Base-by-base conservation (phyloP, 2,797 vertebrate species). In the Sebastes nivosus region DNA sequence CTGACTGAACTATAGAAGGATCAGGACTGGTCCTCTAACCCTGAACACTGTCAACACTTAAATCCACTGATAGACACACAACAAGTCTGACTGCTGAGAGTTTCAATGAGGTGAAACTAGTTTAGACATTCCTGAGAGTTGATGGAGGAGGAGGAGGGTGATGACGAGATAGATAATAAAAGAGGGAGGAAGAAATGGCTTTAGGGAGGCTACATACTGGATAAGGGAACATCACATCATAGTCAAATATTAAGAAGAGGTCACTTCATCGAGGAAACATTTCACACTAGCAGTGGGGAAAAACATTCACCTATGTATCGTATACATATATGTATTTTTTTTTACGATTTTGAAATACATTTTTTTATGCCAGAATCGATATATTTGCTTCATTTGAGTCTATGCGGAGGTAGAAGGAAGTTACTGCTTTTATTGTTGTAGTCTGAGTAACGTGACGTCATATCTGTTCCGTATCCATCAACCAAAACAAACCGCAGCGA, bases 91-190 rank as follows among this genome's bases (percentile, higher is more conserved):
- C 42, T 0, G 42, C 42, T 46, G 11, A 60, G 3, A 25, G 58
- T 38, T 76, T 52, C 70, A 71, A 24, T 65, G 59, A 75, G 78
- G 71, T 65, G 83, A 83, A 87, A 88, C n/a, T 80, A 82, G 88
- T 66, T 4, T 27, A 72, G 59, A 80, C 65, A 90, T 90, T 89
- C 87, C 82, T 80, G 20, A 67, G 82, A 77, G 36, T 66, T 84
- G 86, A 87, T 88, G 2, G 0, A 24, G 29, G 58, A 80, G 57
- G 70, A 85, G 73, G 78, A 24, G 29, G 58, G 77, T 54, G 70
- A 85, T 57, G 78, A 67, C 11, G 27, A 58, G 6, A n/a, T 4
- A 29, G 24, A 59, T 11, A 13, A 36, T n/a, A 22, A 13, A 9
- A 0, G 14, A 22, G 6, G 42, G 42, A 67, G 16, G 9, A 67